These are phyloP conservation scores for Acromyrmex heyeri DNA, from an alignment of 1,140 invertebrate genomes.

Conservation along the genomic window DNA sequence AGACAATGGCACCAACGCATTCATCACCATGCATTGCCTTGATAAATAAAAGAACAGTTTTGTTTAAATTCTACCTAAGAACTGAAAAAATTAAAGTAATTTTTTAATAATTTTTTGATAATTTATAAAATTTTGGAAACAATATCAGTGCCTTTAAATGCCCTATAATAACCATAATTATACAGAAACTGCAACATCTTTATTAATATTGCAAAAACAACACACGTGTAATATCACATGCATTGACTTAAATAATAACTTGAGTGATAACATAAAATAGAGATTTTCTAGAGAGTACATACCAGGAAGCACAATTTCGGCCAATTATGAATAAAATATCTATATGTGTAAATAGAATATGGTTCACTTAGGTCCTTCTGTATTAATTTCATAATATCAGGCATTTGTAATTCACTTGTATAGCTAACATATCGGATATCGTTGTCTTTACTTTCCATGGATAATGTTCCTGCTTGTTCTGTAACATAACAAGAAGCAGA, in stretches of 20 bases:
- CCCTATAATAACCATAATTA: not conserved
- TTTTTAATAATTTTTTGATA: slow-evolving; percentile 39
- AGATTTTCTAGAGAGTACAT: slow-evolving; percentile 83
- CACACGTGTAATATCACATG: not conserved
- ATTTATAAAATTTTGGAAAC: not conserved
- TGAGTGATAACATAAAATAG: not conserved
- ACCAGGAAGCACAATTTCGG: slow-evolving; percentile 99
- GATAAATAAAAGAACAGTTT: slow-evolving; percentile 69
- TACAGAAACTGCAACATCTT: not conserved
- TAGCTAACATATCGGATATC: slow-evolving; percentile 89
- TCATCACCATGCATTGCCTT: slow-evolving; percentile 93
- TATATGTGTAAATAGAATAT: slow-evolving; percentile 99
- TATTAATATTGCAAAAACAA: not conserved
- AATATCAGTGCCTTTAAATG: not conserved
- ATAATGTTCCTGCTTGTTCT: slow-evolving; percentile 78
- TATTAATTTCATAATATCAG: slow-evolving; percentile 99
- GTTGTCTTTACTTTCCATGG: slow-evolving; percentile 77
- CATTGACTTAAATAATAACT: not conserved
- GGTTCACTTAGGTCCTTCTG: slow-evolving; percentile 99
- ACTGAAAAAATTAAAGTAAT: slow-evolving; percentile 36
- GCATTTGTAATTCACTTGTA: slow-evolving; percentile 97
- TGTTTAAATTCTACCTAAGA: slow-evolving; percentile 64
- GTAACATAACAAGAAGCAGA: slow-evolving; percentile 48
- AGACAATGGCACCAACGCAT: slow-evolving; percentile 99
- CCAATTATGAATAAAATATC: slow-evolving; percentile 99